phyloP scores from a whole-genome alignment of 1,140 invertebrate genomes.

The Phymorhynchus buccinoides region DNA sequence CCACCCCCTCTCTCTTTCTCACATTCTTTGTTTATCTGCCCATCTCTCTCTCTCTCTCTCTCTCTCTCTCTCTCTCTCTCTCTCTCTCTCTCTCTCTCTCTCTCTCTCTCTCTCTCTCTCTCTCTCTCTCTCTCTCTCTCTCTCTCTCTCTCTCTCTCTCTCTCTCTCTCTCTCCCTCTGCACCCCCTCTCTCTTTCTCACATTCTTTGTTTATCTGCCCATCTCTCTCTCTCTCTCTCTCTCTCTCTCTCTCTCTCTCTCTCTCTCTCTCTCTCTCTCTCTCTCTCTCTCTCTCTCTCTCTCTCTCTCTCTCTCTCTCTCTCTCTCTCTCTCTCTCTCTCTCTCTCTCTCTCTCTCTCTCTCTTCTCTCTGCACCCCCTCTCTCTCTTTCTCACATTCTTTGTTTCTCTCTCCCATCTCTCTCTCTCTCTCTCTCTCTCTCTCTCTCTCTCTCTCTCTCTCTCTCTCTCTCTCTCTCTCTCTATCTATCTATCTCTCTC shows the following conservation, averaged over 20 bases:
- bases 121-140: background rate
- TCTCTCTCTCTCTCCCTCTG: background rate
- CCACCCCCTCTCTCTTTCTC: background rate
- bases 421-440: constrained; percentile 20
- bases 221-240: background rate
- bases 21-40: too few relatives aligned
- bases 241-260: constrained; percentile 17
- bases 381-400: too few relatives aligned
- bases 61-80: background rate
- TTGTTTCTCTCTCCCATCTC: background rate
- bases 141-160: background rate
- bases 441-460: background rate
- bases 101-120: background rate
- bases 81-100: background rate
- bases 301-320: constrained; percentile 27
- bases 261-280: background rate
- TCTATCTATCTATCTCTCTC: too few relatives aligned
- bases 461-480: too few relatives aligned
- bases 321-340: background rate
- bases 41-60: background rate
- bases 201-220: background rate
- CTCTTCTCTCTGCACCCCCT: too few relatives aligned
- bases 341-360: background rate
- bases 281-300: constrained; percentile 23
- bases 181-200: background rate